Evolutionary conservation across 2,888 invertebrate genomes (phyloP).

Genomic region (Drosophila tanythrix): DNA sequence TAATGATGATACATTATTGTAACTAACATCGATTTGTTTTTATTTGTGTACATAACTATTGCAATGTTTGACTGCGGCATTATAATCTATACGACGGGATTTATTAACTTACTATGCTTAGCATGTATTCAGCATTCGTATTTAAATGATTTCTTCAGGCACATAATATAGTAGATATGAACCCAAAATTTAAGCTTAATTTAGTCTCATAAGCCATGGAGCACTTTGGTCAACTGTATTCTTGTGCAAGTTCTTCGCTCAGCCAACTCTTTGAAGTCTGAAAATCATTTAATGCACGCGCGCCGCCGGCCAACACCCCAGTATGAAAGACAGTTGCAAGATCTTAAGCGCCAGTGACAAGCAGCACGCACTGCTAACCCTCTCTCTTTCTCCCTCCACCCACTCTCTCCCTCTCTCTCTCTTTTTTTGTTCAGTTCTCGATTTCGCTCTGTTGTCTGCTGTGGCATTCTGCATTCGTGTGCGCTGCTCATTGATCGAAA

Average conservation of each 20-base stretch:
- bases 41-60: background rate
- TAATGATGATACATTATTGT: background rate
- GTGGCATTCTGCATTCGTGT: constrained; percentile 75
- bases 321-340: constrained; percentile 18
- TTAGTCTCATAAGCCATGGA: background rate
- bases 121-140: background rate
- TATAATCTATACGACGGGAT: background rate
- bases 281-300: constrained; percentile 57
- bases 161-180: background rate
- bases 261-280: constrained; percentile 4
- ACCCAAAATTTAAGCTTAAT: background rate
- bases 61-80: background rate
- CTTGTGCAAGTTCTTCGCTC: background rate
- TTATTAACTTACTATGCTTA: background rate
- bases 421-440: background rate
- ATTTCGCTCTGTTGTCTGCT: constrained; percentile 25
- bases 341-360: constrained; percentile 62
- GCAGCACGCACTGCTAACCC: constrained; percentile 33
- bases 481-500: constrained; percentile 84
- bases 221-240: background rate
- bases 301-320: constrained; percentile 49
- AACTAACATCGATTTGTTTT: background rate
- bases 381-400: constrained; percentile 1
- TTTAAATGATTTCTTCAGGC: background rate
- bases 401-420: background rate